Percentiles rank a stretch among this genome's conserved stretches.
Conservation (phyloP, 64 coral and sea anemone species). For the Astreopora myriophthalma region DNA sequence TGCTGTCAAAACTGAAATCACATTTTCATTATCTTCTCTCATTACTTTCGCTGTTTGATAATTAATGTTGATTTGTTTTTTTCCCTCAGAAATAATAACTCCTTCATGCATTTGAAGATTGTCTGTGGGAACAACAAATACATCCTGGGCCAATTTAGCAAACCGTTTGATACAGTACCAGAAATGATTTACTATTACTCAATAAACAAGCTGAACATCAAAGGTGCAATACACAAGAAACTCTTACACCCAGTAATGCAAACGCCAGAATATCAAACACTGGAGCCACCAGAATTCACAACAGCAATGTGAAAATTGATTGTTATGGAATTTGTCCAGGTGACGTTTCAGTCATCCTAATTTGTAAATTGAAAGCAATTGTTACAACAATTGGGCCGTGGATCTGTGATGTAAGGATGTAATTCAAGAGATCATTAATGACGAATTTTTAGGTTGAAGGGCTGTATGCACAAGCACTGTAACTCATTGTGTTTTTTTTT, state of each 20-base stretch:
- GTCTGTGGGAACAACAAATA: slow-evolving; percentile 58
- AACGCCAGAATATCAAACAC: slow-evolving; percentile 69
- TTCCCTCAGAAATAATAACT: slow-evolving; percentile 86
- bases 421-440: too few species aligned
- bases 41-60: not conserved
- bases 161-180: slow-evolving; percentile 90
- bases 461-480: too few species aligned
- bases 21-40: not conserved
- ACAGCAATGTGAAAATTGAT: slow-evolving; percentile 7
- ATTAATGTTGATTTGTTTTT: not conserved
- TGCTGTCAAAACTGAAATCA: too few species aligned
- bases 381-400: too few species aligned
- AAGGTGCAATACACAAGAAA: slow-evolving; percentile 92
- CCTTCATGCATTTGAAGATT: slow-evolving; percentile 96
- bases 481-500: too few species aligned
- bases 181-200: slow-evolving; percentile 94
- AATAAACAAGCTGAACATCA: slow-evolving; percentile 92
- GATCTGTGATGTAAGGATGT: too few species aligned
- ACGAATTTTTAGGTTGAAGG: too few species aligned
- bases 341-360: not conserved
- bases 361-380: not conserved
- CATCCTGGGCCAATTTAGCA: slow-evolving; percentile 97
- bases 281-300: slow-evolving; percentile 18
- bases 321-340: not conserved
- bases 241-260: slow-evolving; percentile 68